phyloP scores from a whole-genome alignment of 2,888 invertebrate species.

The Xanthorhoe spadicearia region DNA sequence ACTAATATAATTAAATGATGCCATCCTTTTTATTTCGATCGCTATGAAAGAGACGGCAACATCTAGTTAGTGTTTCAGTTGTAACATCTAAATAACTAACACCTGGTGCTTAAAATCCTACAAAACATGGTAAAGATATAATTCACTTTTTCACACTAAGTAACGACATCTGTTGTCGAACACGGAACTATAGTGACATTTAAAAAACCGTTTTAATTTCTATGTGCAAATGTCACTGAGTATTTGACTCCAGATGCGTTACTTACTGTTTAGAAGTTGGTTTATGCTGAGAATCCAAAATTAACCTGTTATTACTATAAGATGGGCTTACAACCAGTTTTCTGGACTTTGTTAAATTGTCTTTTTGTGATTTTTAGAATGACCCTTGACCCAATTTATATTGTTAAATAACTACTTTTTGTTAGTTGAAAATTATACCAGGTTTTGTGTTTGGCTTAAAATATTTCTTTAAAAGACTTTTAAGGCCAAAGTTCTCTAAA shows the following conservation, averaged over 20 bases:
- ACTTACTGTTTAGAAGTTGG: conserved; percentile 42
- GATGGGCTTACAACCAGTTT: not conserved
- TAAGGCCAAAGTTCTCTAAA: too few species aligned
- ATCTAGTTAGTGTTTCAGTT: too few species aligned
- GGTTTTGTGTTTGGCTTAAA: too few species aligned
- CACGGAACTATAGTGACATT: conserved; percentile 44
- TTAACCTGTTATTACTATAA: conserved; percentile 10
- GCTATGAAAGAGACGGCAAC: too few species aligned
- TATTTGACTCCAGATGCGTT: conserved; percentile 46
- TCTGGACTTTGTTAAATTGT: not conserved
- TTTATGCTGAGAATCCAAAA: conserved; percentile 25
- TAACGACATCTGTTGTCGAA: conserved; percentile 46
- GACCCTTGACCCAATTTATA: not conserved
- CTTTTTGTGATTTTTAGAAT: not conserved
- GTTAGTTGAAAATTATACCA: not conserved
- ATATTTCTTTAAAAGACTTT: too few species aligned
- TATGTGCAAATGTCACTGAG: conserved; percentile 41
- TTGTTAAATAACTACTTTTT: not conserved
- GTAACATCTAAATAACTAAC: too few species aligned
- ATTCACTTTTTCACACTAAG: conserved; percentile 23
- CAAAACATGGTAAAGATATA: conserved; percentile 4
- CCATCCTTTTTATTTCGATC: too few species aligned
- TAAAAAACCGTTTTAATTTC: conserved; percentile 3
- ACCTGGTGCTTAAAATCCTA: conserved; percentile 3
- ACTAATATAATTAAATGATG: too few species aligned